Evolutionary conservation across 2,113 vertebrate species (phyloP).

Genomic region (Burhinus oedicnemus): DNA sequence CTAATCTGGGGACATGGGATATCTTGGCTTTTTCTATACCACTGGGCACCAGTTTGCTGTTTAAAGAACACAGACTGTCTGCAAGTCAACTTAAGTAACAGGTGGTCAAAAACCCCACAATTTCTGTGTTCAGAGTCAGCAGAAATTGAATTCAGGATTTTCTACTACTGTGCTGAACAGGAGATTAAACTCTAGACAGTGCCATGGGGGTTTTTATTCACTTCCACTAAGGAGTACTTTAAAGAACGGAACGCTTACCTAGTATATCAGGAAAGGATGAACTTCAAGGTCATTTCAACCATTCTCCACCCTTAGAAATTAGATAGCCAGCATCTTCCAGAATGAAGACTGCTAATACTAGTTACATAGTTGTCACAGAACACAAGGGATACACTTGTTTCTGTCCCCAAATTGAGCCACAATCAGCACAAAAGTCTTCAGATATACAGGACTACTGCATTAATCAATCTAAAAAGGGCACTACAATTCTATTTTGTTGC

Average conservation of each 20-base stretch:
- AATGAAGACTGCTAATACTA: background rate
- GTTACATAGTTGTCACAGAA: background rate
- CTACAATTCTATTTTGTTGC: background rate
- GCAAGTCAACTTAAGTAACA: background rate
- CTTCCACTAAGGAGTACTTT: background rate
- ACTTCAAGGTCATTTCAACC: background rate
- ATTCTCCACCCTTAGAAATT: background rate
- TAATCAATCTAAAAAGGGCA: background rate
- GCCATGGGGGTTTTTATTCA: background rate
- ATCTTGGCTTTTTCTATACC: background rate
- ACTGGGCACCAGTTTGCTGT: background rate
- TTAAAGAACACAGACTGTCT: background rate
- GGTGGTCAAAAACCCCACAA: background rate
- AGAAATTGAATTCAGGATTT: background rate
- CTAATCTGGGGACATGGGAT: accelerated
- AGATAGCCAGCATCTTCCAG: background rate
- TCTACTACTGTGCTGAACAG: background rate
- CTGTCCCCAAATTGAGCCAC: background rate
- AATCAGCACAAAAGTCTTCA: background rate
- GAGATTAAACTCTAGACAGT: background rate
- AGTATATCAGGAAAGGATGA: background rate
- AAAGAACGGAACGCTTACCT: background rate
- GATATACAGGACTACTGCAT: background rate
- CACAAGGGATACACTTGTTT: background rate
- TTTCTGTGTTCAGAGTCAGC: background rate